Percentiles rank a stretch among this genome's conserved stretches.
These are phyloP conservation scores for Etheostoma cragini DNA, from an alignment of 2,113 vertebrate species.

Conservation along the genomic window DNA sequence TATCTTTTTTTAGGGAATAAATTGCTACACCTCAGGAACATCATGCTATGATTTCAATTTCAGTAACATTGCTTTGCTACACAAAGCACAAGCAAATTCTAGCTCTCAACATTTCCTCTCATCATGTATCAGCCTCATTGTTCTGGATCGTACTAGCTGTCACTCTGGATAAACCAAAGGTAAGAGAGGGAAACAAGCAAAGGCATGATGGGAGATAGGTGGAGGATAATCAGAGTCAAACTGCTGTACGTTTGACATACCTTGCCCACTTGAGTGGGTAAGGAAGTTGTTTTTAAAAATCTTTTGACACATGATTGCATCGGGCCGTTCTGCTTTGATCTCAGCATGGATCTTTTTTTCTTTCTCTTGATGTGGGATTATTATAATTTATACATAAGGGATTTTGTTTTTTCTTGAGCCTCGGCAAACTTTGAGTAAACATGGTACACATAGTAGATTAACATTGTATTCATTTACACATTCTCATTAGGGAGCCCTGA, in stretches of 20 bases:
- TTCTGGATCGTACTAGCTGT: conserved; percentile 20
- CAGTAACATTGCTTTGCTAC: not conserved
- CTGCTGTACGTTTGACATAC: conserved; percentile 58
- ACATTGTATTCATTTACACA: conserved; percentile 83
- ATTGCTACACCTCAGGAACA: not conserved
- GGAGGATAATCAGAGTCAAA: conserved; percentile 40
- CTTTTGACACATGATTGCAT: conserved; percentile 83
- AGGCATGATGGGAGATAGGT: conserved; percentile 19
- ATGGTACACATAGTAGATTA: conserved; percentile 70
- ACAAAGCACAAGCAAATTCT: not conserved
- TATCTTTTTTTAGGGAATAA: not conserved
- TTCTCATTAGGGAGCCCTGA: conserved; percentile 81
- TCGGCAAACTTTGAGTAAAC: conserved; percentile 82
- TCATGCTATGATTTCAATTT: not conserved
- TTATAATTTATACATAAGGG: conserved; percentile 87
- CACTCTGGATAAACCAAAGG: conserved; percentile 20
- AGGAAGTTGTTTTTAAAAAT: conserved; percentile 79
- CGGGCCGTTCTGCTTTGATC: conserved; percentile 81
- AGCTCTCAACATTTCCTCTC: not conserved
- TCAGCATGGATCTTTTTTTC: conserved; percentile 68
- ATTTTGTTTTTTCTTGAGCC: conserved; percentile 77
- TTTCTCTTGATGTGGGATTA: conserved; percentile 81
- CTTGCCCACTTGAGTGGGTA: conserved; percentile 61
- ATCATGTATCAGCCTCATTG: not conserved
- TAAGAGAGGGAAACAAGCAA: conserved; percentile 12